A percentile compares a stretch with the other conserved stretches of the same genome.
These are phyloP conservation scores for Eretmochelys imbricata DNA, from an alignment of 2,113 vertebrate genomes.

Conservation along the genomic window DNA sequence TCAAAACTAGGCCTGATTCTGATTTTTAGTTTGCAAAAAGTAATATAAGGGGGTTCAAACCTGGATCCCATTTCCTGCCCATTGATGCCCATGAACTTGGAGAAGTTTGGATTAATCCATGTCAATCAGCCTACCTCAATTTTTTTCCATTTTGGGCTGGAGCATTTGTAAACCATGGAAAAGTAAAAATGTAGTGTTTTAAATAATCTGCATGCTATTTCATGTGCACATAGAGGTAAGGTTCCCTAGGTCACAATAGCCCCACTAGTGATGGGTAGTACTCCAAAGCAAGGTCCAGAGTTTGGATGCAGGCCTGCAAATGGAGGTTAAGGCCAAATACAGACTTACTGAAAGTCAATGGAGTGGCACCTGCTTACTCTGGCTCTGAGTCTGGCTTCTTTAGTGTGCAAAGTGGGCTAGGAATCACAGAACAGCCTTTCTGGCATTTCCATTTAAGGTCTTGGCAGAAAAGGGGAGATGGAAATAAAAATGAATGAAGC, in stretches of 20 bases:
- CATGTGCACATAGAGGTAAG: background rate
- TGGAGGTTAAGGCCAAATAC: background rate
- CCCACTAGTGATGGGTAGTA: background rate
- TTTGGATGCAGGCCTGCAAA: background rate
- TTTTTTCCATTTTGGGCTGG: background rate
- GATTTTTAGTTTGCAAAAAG: background rate
- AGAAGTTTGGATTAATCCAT: background rate
- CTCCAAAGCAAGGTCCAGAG: background rate
- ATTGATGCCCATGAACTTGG: accelerated
- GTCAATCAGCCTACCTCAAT: background rate
- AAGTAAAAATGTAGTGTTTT: background rate
- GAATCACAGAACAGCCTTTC: background rate
- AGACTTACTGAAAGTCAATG: background rate
- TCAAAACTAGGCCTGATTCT: background rate
- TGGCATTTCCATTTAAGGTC: background rate
- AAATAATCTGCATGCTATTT: background rate
- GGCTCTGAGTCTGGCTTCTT: background rate
- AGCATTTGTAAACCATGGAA: background rate
- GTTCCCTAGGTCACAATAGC: background rate
- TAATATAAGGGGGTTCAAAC: background rate
- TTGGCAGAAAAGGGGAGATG: background rate
- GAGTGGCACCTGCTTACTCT: background rate
- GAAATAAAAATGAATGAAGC: background rate
- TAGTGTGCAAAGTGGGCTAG: background rate
- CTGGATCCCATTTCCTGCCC: background rate